These are phyloP conservation scores for Mohoua ochrocephala DNA, from an alignment of 2,113 vertebrate species.

Conservation along the genomic window DNA sequence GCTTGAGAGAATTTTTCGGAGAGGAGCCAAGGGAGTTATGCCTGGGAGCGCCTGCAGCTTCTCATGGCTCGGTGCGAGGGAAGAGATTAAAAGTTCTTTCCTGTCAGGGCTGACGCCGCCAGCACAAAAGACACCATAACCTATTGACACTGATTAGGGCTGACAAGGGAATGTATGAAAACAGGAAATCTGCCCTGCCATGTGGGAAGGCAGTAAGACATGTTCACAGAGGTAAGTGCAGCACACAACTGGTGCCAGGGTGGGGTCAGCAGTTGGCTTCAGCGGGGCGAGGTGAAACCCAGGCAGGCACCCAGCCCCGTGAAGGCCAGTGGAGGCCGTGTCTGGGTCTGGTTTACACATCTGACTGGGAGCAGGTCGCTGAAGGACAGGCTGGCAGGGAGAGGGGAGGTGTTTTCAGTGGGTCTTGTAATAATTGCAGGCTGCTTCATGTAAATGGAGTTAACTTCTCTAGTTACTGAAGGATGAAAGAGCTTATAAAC, in stretches of 20 bases:
- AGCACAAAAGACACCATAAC: constrained; percentile 50
- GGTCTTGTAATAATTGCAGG: neutral
- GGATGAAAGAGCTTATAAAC: neutral
- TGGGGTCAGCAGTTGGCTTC: neutral
- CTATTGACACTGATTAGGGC: constrained; percentile 63
- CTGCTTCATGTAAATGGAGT: neutral
- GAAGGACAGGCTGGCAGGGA: neutral
- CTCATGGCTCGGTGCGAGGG: constrained; percentile 63
- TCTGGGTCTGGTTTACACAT: neutral
- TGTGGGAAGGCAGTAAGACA: constrained; percentile 71
- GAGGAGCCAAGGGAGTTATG: constrained; percentile 76
- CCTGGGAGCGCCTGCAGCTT: constrained; percentile 66
- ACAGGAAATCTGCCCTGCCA: constrained; percentile 65
- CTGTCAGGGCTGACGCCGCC: constrained; percentile 49
- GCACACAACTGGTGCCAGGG: neutral
- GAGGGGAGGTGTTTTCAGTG: neutral
- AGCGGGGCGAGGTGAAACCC: neutral
- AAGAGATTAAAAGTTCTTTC: constrained; percentile 73
- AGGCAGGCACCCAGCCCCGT: neutral
- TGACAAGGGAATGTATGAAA: constrained; percentile 67
- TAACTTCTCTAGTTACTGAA: neutral
- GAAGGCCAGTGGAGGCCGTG: neutral
- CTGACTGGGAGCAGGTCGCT: neutral
- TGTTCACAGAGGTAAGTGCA: constrained; percentile 73
- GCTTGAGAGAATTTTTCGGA: constrained; percentile 76